phyloP scores from a whole-genome alignment of 2,888 invertebrate species.

The Miltochrista miniata region DNA sequence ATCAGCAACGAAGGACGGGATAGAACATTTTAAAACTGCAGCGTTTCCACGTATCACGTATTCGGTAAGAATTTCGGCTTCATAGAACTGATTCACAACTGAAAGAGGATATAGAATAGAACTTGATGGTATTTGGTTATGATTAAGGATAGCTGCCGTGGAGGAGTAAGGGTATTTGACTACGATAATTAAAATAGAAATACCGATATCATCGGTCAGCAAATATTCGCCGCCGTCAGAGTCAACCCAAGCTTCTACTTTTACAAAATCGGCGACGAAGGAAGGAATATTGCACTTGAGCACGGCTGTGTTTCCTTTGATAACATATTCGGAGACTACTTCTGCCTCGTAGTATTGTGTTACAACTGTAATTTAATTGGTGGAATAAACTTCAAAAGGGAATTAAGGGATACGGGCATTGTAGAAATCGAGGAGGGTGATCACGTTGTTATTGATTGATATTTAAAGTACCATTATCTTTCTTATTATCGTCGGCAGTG shows the following conservation, averaged over 20 bases:
- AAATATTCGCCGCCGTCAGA: conserved; percentile 88
- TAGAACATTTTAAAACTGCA: conserved; percentile 94
- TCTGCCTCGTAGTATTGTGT: conserved; percentile 95
- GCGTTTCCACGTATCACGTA: conserved; percentile 95
- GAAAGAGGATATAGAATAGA: conserved; percentile 41
- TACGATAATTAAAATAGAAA: conserved; percentile 28
- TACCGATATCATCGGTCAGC: conserved; percentile 90
- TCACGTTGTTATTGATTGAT: conserved; percentile 4
- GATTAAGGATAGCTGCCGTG: conserved; percentile 12
- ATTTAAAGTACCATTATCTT: conserved; percentile 62
- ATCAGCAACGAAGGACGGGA: conserved; percentile 95
- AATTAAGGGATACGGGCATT: conserved; percentile 26
- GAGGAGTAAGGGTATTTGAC: conserved; percentile 20
- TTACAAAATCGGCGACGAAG: conserved; percentile 95
- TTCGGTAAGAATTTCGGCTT: conserved; percentile 94
- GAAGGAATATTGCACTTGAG: conserved; percentile 95
- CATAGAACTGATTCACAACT: conserved; percentile 93
- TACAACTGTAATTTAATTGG: conserved; percentile 86
- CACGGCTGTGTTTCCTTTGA: conserved; percentile 93
- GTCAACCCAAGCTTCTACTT: conserved; percentile 92
- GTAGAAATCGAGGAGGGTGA: conserved; percentile 15
- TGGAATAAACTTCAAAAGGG: conserved; percentile 9
- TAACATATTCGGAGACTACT: conserved; percentile 95
- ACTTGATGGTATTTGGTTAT: conserved; percentile 10
- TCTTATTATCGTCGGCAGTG: conserved; percentile 58